Conservation (phyloP, 2,113 vertebrate genomes). For the Gymnarchus niloticus region DNA sequence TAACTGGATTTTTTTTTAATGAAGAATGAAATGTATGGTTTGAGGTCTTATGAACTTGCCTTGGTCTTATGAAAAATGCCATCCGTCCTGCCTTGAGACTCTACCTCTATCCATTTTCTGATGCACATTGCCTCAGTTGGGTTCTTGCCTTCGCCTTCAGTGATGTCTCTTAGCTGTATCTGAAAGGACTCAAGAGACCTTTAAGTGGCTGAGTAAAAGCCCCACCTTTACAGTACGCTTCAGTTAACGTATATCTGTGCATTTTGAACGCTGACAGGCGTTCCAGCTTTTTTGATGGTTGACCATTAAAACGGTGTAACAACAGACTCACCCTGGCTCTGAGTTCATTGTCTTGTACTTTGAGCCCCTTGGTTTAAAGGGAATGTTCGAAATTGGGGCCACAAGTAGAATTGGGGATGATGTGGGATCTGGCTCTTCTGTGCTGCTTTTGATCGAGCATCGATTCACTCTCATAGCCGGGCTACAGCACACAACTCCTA, state of each 20-base stretch:
- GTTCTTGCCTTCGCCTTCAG: no score
- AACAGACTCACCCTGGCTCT: no score
- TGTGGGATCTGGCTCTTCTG: slow-evolving; percentile 40
- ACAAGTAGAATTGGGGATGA: slow-evolving; percentile 36
- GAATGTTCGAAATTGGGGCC: neutral
- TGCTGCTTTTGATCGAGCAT: slow-evolving; percentile 42
- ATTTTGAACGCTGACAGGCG: neutral
- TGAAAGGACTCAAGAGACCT: neutral
- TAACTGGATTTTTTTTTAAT: neutral
- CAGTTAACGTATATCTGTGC: neutral
- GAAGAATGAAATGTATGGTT: neutral
- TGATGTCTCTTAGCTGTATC: no score
- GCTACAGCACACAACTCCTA: slow-evolving; percentile 7
- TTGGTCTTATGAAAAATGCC: neutral
- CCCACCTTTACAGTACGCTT: neutral
- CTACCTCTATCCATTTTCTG: no score
- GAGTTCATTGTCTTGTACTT: neutral
- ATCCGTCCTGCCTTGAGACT: no score
- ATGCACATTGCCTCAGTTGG: no score
- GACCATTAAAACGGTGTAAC: no score
- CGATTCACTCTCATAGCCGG: slow-evolving; percentile 42
- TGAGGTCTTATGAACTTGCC: neutral
- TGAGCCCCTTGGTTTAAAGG: neutral
- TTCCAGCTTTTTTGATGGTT: no score
- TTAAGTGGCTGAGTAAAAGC: neutral